These are phyloP conservation scores for Sorex maritimensis DNA, from an alignment of 2,797 vertebrate genomes.

Conservation along the genomic window DNA sequence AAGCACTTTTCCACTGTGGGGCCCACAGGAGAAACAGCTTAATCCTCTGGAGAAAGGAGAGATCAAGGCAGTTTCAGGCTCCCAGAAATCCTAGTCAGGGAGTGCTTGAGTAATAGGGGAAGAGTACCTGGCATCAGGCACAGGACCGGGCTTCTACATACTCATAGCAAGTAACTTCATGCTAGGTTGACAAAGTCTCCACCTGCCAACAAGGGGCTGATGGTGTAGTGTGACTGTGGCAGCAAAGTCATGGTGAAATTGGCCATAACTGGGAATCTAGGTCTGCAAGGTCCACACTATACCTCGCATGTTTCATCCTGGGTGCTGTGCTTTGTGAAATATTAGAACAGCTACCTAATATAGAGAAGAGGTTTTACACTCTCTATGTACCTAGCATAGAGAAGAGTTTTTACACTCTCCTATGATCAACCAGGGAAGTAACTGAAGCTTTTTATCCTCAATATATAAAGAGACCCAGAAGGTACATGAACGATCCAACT, in stretches of 20 bases:
- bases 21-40: rapidly evolving
- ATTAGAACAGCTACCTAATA: neutral
- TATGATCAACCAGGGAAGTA: neutral
- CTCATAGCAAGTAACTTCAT: neutral
- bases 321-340: neutral
- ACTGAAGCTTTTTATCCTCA: neutral
- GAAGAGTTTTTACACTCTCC: neutral
- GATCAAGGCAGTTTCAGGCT: neutral
- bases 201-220: neutral
- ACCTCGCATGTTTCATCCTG: neutral
- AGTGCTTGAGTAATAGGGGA: too few species aligned
- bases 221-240: neutral
- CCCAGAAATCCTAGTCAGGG: neutral
- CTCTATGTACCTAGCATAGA: neutral
- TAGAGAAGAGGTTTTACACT: neutral
- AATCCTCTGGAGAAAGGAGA: neutral
- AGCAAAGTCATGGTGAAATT: neutral
- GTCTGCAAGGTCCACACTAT: neutral
- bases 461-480: neutral
- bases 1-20: neutral
- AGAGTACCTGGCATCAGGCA: neutral
- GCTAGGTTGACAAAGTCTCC: neutral
- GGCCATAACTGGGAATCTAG: neutral
- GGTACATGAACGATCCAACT: neutral
- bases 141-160: neutral